Percentiles rank a stretch among this genome's conserved stretches.
phyloP scores from a whole-genome alignment of 2,888 invertebrate species.

The Sarcophaga caerulescens region DNA sequence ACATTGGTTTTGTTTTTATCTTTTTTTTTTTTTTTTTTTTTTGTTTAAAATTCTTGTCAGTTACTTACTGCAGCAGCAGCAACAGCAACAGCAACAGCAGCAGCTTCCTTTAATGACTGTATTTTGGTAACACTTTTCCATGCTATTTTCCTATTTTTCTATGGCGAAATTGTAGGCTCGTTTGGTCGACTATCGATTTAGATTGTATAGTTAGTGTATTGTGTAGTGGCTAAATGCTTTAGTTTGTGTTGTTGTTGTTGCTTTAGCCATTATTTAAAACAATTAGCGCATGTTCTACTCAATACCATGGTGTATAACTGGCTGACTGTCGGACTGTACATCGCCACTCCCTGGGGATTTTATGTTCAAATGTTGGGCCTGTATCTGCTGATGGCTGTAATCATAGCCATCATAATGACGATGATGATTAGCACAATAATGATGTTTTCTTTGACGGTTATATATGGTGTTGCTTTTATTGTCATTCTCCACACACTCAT shows the following conservation, averaged over 20 bases:
- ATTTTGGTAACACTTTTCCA: neutral
- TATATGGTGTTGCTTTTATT: no score
- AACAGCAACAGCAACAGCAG: no score
- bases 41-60: no score
- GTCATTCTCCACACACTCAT: no score
- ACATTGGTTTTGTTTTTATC: neutral
- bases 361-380: conserved; percentile 37
- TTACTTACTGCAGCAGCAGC: no score
- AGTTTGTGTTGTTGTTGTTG: conserved; percentile 14
- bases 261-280: conserved; percentile 69
- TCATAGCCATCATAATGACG: conserved; percentile 32
- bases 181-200: neutral
- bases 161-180: conserved; percentile 3
- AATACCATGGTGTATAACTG: no score
- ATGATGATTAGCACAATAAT: neutral
- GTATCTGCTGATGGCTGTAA: conserved; percentile 54
- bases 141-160: neutral
- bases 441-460: conserved; percentile 30
- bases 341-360: no score
- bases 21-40: no score
- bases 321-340: no score
- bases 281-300: conserved; percentile 70
- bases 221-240: no score
- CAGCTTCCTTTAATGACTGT: no score
- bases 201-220: no score